These are phyloP conservation scores for Malurus melanocephalus DNA, from an alignment of 2,113 vertebrate genomes.

Conservation along the genomic window DNA sequence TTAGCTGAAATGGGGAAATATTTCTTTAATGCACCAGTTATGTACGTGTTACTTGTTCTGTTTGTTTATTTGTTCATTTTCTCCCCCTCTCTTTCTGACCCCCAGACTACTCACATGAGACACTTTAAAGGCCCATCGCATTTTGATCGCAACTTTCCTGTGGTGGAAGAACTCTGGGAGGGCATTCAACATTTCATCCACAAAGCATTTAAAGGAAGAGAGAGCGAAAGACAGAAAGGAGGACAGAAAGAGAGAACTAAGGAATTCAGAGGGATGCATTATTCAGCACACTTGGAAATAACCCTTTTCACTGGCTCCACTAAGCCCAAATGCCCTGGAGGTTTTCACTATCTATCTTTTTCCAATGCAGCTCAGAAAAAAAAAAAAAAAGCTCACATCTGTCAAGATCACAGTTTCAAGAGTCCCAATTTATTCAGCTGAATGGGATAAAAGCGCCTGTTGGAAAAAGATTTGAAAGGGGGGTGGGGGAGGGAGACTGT, in stretches of 20 bases:
- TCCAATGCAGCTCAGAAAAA: conserved; percentile 49
- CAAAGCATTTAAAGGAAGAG: conserved; percentile 30
- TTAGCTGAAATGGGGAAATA: conserved; percentile 51
- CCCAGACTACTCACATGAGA: background rate
- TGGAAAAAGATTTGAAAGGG: conserved; percentile 52
- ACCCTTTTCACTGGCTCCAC: conserved; percentile 63
- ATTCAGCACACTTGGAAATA: conserved; percentile 62
- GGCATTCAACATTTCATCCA: conserved; percentile 6
- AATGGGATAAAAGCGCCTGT: conserved; percentile 53
- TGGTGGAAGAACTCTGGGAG: background rate
- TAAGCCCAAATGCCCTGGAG: conserved; percentile 66
- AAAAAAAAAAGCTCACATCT: conserved; percentile 65
- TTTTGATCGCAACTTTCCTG: conserved; percentile 21
- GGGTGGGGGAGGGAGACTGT: background rate
- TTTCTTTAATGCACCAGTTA: conserved; percentile 28
- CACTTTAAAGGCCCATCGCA: background rate
- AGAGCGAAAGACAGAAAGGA: conserved; percentile 33
- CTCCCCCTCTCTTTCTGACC: background rate
- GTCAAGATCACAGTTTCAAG: conserved; percentile 67
- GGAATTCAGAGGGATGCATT: conserved; percentile 63
- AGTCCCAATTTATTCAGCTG: conserved; percentile 64
- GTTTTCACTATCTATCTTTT: conserved; percentile 65
- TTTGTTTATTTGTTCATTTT: background rate
- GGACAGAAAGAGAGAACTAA: conserved; percentile 55
- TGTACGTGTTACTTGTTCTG: background rate